Base-by-base conservation (phyloP, 2,888 invertebrate genomes). In the Pheosia gnoma region DNA sequence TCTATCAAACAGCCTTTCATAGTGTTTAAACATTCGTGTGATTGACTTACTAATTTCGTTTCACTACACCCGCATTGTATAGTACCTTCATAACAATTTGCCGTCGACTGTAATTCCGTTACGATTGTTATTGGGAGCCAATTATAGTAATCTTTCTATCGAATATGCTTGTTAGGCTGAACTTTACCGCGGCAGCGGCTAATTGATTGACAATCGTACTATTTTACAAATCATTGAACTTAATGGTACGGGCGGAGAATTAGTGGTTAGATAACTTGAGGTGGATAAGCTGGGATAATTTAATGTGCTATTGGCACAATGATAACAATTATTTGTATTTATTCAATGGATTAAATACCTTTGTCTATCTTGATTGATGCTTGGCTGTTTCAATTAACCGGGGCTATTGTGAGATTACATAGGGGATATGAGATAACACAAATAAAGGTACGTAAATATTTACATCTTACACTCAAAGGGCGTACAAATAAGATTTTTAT, bases 81-180 rank as follows among this genome's bases (percentile, higher is more conserved):
- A 67, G 75, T 80, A 75, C 70, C 64, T 62, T 39, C 43, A 61
- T 65, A 64, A 68, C 73, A 72, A 81, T 81, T 78, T 67, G 73
- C 74, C 61, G 70, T 61, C 66, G 66, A 65, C 65, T 67, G 67
- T 71, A 68, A 71, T 71, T 68, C 64, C 64, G 63, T 65, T 64
- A 67, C 68, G 67, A 78, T 68, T 70, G 66, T 70, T 59, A 67
- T 67, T 63, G 60, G 68, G 59, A 65, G 64, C 60, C 59, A 60
- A 59, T 60, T 53, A 57, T 43, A 63, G 61, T 75, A 67, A 76
- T 78, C 78, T 71, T 71, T 68, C 62, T 58, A 72, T 75, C 67
- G 45, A 52, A 62, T 67, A 65, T 68, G 58, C 55, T 64, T 59
- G 67, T 70, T 67, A 72, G 75, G 60, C 60, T 59, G n/a, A 39